phyloP scores from a whole-genome alignment of 2,113 vertebrate species.

The Cairina moschata region DNA sequence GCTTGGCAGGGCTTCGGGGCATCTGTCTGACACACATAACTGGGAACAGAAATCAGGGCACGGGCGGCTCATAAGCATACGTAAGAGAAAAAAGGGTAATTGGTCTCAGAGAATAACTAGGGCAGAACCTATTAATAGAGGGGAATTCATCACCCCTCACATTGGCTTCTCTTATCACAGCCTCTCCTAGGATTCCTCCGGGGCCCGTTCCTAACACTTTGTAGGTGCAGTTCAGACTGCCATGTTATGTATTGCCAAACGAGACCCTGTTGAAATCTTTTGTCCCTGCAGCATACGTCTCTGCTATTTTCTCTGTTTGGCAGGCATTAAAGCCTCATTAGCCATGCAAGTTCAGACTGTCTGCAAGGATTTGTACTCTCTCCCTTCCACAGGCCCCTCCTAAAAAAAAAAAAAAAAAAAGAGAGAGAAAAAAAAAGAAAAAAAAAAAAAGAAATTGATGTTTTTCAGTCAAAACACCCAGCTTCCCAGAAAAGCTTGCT shows the following conservation, averaged over 20 bases:
- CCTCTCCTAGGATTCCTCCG: not conserved
- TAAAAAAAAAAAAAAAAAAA: not conserved
- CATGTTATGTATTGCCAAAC: not conserved
- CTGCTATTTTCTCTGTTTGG: not conserved
- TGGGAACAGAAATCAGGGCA: not conserved
- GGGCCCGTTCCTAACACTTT: not conserved
- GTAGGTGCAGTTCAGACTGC: constrained; percentile 22
- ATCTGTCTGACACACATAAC: not conserved
- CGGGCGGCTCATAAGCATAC: not conserved
- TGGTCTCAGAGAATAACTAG: constrained; percentile 27
- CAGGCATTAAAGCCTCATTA: not conserved
- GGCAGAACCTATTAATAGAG: constrained; percentile 46
- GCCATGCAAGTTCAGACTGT: not conserved
- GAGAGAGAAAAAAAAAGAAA: no score
- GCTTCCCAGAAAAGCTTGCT: not conserved
- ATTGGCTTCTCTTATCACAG: not conserved
- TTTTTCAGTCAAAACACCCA: not conserved
- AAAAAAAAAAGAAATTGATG: not conserved
- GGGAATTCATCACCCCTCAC: constrained; percentile 21
- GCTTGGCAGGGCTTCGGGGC: not conserved
- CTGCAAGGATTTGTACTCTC: not conserved
- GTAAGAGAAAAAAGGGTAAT: not conserved
- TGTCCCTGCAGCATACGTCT: not conserved
- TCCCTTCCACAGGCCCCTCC: not conserved
- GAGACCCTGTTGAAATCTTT: not conserved